Percentiles rank a stretch among this genome's conserved stretches.
phyloP scores from a whole-genome alignment of 2,888 invertebrate species.

The Eubasilissa splendida region DNA sequence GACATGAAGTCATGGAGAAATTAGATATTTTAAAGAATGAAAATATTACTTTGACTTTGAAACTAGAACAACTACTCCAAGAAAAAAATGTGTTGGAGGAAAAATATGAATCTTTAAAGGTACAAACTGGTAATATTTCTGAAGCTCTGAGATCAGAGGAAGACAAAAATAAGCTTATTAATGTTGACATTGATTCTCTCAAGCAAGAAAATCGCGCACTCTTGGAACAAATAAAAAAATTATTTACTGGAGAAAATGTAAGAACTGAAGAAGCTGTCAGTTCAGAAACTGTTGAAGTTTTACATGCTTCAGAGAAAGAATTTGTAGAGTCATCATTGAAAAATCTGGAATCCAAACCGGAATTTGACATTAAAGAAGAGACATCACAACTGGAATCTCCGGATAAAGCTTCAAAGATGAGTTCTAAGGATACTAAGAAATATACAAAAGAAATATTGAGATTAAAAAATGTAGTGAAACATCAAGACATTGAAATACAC shows the following conservation, averaged over 20 bases:
- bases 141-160: conserved; percentile 63
- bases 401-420: conserved; percentile 64
- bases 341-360: conserved; percentile 61
- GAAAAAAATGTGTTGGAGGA: conserved; percentile 70
- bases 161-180: conserved; percentile 65
- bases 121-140: conserved; percentile 66
- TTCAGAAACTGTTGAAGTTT: conserved; percentile 52
- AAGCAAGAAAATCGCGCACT: conserved; percentile 66
- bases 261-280: conserved; percentile 51
- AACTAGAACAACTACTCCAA: conserved; percentile 70
- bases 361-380: conserved; percentile 29
- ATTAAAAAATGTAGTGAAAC: conserved; percentile 70
- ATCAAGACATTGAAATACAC: conserved; percentile 69
- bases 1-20: conserved; percentile 80
- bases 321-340: conserved; percentile 63
- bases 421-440: conserved; percentile 69
- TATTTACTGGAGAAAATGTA: conserved; percentile 56
- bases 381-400: conserved; percentile 8
- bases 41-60: conserved; percentile 72
- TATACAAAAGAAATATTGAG: conserved; percentile 72
- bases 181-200: conserved; percentile 67
- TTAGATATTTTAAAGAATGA: conserved; percentile 76
- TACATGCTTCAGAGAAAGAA: conserved; percentile 64
- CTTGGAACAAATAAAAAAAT: conserved; percentile 60
- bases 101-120: conserved; percentile 67